phyloP scores from a whole-genome alignment of 2,113 vertebrate genomes.

The Oryzias woworae region DNA sequence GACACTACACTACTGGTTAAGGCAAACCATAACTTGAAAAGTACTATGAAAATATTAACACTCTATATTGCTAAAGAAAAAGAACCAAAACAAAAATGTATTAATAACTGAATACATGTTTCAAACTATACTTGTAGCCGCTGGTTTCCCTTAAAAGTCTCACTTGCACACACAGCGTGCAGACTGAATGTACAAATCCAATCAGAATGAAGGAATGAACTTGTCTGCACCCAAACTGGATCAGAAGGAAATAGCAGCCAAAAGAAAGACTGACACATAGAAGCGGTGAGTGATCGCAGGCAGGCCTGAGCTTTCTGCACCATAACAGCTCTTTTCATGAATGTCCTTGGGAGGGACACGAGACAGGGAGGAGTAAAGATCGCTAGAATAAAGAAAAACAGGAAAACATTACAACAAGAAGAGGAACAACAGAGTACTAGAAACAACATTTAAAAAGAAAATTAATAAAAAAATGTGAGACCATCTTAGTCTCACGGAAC shows the following conservation, averaged over 20 bases:
- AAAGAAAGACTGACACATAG: slow-evolving; percentile 60
- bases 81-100: neutral
- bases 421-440: slow-evolving; percentile 21
- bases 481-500: slow-evolving; percentile 77
- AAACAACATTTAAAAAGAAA: slow-evolving; percentile 16
- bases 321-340: slow-evolving; percentile 68
- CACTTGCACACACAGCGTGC: slow-evolving; percentile 20
- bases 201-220: slow-evolving; percentile 62
- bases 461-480: slow-evolving; percentile 18
- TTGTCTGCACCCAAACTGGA: slow-evolving; percentile 59
- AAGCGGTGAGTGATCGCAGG: slow-evolving; percentile 50
- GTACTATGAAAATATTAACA: slow-evolving; percentile 2
- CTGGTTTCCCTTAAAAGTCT: slow-evolving; percentile 40
- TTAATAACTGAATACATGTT: slow-evolving; percentile 10
- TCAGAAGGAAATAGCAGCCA: slow-evolving; percentile 56
- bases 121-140: slow-evolving; percentile 18
- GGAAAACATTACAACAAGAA: slow-evolving; percentile 47
- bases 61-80: neutral
- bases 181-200: slow-evolving; percentile 55
- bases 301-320: slow-evolving; percentile 48
- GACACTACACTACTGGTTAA: neutral
- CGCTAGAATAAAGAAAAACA: slow-evolving; percentile 43
- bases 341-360: slow-evolving; percentile 91
- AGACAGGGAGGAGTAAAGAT: slow-evolving; percentile 53
- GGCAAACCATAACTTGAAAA: neutral